Evolutionary conservation across 2,113 vertebrate species (phyloP), one percentile per base, ranked within the genome.

Genomic region (Mionectes macconnelli): DNA sequence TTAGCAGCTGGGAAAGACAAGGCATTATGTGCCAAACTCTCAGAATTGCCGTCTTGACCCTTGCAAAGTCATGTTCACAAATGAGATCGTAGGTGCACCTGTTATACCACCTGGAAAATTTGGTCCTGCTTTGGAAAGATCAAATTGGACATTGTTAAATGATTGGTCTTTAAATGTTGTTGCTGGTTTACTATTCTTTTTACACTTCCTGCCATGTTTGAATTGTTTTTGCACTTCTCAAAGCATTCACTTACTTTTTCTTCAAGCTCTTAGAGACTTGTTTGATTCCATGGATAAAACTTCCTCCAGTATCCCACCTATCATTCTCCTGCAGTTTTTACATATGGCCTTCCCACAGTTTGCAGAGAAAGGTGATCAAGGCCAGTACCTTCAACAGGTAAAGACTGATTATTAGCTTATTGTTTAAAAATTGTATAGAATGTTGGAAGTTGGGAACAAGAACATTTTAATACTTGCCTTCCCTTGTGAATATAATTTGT

Each of bases 301-400:
- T 79, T 99, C 99, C 63, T 99, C 99, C 94, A 99, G 99, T 98
- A 99, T 99, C 93, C 99, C 99, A 45, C 99, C 99, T 76, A 99
- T 99, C 95, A 99, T 99, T 97, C 97, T 99, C 78, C 98, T 99
- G 97, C 99, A 99, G 95, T 99, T 99, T 97, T 98, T 99, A 96
- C 99, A 99, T 92, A 99, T 99, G 99, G 99, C 99, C 97, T 99
- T 99, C 96, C 99, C 99, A 84, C 99, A 99, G 98, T 99, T 99
- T 97, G 99, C 99, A 49, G 99, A 99, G 97, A 99, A 99, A 91
- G 99, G 99, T 0, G 99, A 99, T 64, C 99, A 99, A 98, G 99
- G 99, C 73, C 99, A 99, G 70, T 99, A 99, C 96, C 98, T 99
- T 73, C 99, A 99, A 82, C 99, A 99, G 99, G 99, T 99, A 97